These are phyloP conservation scores for Indri indri DNA, from an alignment of 2,113 vertebrate species.

Conservation along the genomic window DNA sequence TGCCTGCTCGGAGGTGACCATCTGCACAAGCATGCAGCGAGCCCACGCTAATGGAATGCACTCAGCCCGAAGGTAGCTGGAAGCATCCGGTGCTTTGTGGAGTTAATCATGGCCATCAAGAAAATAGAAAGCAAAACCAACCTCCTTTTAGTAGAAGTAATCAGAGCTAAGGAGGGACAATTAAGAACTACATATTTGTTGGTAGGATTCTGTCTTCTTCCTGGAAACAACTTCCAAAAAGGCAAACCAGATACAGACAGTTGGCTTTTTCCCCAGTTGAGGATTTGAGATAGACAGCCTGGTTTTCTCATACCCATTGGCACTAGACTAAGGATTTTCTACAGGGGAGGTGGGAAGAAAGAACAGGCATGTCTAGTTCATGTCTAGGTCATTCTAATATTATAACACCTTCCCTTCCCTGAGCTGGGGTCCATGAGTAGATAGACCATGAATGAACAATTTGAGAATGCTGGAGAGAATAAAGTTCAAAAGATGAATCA, in stretches of 20 bases:
- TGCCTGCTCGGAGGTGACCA: neutral
- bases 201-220: neutral
- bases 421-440: neutral
- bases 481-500: neutral
- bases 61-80: fast-evolving
- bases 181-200: neutral
- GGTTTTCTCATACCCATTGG: neutral
- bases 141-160: neutral
- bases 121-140: neutral
- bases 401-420: neutral
- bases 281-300: neutral
- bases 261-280: neutral
- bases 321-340: neutral
- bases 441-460: neutral
- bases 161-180: neutral
- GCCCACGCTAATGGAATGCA: neutral
- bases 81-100: neutral
- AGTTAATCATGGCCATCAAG: neutral
- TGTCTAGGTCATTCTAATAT: neutral
- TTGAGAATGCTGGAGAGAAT: neutral
- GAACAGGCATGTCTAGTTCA: neutral
- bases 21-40: neutral
- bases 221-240: neutral
- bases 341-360: neutral
- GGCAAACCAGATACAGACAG: neutral